These are phyloP conservation scores for Saturnia japonica DNA, from an alignment of 2,888 invertebrate species.

Conservation along the genomic window DNA sequence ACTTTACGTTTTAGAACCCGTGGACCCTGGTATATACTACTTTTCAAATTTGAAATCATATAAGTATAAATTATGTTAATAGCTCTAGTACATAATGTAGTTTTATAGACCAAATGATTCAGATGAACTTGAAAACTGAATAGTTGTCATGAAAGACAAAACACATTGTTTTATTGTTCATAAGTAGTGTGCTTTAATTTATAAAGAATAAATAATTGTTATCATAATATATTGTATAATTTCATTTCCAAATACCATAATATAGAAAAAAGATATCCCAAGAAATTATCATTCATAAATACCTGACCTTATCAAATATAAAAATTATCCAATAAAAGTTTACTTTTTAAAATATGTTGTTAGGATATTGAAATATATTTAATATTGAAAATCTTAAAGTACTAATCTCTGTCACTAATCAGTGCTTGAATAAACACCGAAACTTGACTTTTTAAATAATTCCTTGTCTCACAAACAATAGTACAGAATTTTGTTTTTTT, in stretches of 20 bases:
- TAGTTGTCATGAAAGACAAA: background rate
- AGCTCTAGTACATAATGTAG: background rate
- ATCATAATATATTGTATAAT: constrained; percentile 8
- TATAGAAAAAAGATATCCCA: background rate
- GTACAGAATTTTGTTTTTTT: too few relatives aligned
- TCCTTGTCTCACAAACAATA: too few relatives aligned
- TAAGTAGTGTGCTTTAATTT: constrained; percentile 52
- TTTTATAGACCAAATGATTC: background rate
- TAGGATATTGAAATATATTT: background rate
- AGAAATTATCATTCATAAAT: background rate
- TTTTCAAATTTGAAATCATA: too few relatives aligned
- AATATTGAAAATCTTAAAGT: background rate
- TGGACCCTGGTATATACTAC: too few relatives aligned
- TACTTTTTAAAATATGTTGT: background rate
- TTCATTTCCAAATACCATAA: background rate
- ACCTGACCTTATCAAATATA: background rate
- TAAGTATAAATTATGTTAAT: background rate
- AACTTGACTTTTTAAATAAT: too few relatives aligned
- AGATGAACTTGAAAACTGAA: background rate
- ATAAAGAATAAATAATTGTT: constrained; percentile 35
- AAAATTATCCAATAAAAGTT: background rate
- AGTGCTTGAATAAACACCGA: too few relatives aligned
- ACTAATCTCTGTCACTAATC: too few relatives aligned
- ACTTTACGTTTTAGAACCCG: too few relatives aligned
- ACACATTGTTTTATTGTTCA: background rate